Evolutionary conservation across 2,888 invertebrate species (phyloP).

Genomic region (Alentia gelatinosa): DNA sequence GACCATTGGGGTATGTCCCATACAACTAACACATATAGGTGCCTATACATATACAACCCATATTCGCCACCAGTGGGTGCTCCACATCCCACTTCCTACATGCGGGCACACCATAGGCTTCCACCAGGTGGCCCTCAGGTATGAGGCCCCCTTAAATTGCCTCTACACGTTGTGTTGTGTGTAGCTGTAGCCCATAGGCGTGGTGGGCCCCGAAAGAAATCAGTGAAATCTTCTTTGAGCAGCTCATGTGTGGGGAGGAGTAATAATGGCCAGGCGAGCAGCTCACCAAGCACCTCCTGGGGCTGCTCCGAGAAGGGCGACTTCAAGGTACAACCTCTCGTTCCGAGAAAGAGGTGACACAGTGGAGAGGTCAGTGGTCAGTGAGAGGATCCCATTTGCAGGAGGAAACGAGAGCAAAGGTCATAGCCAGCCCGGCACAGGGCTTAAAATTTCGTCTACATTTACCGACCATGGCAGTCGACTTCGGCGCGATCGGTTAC

Average conservation of each 20-base stretch:
- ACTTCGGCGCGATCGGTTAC: no score
- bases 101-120: not conserved
- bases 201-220: not conserved
- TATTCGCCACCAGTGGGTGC: no score
- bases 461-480: no score
- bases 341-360: not conserved
- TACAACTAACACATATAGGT: no score
- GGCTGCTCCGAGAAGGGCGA: not conserved
- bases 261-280: not conserved
- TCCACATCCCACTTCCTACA: not conserved
- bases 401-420: not conserved
- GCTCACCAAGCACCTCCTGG: not conserved
- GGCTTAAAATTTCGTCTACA: not conserved
- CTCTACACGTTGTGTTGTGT: not conserved
- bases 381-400: not conserved
- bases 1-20: no score
- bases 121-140: not conserved
- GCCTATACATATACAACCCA: no score
- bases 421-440: not conserved
- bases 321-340: not conserved
- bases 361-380: not conserved
- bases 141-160: not conserved
- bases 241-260: not conserved
- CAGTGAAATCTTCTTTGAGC: not conserved
- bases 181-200: not conserved